phyloP scores from a whole-genome alignment of 2,888 invertebrate species.

The Cecidostiba fungosa region DNA sequence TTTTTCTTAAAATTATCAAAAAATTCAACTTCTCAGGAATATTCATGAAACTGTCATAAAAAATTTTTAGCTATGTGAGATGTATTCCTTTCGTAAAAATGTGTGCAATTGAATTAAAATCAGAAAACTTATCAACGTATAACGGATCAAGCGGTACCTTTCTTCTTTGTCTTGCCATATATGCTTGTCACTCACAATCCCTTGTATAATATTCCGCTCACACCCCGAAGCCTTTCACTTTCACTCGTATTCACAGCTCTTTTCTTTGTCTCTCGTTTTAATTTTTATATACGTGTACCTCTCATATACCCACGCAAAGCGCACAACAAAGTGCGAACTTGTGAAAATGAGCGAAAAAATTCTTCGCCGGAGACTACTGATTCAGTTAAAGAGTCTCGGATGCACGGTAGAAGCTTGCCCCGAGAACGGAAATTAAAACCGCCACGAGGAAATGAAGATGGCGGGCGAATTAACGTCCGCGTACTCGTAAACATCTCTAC shows the following conservation, averaged over 20 bases:
- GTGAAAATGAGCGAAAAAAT: slow-evolving; percentile 31
- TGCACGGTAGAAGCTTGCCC: not conserved
- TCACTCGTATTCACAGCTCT: not conserved
- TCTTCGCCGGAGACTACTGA: slow-evolving; percentile 26
- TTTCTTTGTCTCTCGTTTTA: slow-evolving; percentile 38
- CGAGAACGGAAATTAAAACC: slow-evolving; percentile 60
- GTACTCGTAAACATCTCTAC: slow-evolving; percentile 48
- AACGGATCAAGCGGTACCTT: not conserved
- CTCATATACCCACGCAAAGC: not conserved
- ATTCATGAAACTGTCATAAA: not conserved
- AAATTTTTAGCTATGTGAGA: not conserved
- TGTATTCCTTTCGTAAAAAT: not conserved
- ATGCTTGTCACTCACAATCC: too few relatives aligned
- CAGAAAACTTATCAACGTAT: not conserved
- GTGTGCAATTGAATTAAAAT: slow-evolving; percentile 35
- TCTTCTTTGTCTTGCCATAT: not conserved
- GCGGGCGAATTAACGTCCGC: slow-evolving; percentile 52
- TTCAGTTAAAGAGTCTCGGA: slow-evolving; percentile 48
- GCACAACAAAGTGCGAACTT: not conserved
- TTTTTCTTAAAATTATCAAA: too few relatives aligned
- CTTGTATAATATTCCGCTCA: not conserved
- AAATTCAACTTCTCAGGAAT: too few relatives aligned
- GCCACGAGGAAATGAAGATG: slow-evolving; percentile 60
- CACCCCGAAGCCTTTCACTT: slow-evolving; percentile 38
- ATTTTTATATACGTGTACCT: slow-evolving; percentile 12